Base-by-base conservation (phyloP, 2,113 vertebrate species). In the Cyphomyrus plagiostoma region DNA sequence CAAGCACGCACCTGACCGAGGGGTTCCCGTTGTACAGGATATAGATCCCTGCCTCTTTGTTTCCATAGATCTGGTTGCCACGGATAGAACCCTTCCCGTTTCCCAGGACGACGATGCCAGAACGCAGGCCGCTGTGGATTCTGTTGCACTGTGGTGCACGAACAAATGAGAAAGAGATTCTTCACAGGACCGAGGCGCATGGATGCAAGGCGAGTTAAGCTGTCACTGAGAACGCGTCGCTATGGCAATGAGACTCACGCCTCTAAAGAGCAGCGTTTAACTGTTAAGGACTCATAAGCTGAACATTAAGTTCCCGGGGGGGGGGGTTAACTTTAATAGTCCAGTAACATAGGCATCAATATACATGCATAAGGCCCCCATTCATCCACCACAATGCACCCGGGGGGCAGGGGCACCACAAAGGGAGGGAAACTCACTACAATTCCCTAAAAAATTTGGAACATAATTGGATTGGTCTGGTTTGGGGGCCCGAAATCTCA, bases 11-110 rank as follows among this genome's bases (percentile, higher is more conserved):
- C 97, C 97, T 97, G 94, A 98, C 98, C 7, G 98, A 90, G 30
- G 97, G 98, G 92, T 98, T 98, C 90, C 97, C 97, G 0, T 97
- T 97, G 93, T 97, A 97, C 87, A 98, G 95, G 93, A 98, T 97
- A 92, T 98, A 98, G 92, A 98, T 97, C 89, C 97, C 98, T 23
- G 97, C 97, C 91, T 99, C 97, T 93, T 98, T 98, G 95, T 99
- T 99, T 92, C 97, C 96, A 91, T 97, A 98, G 94, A 98, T 99
- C 91, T 95, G 96, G 95, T 98, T 98, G 94, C 97, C 98, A 89
- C 96, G 95, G 94, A 98, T 97, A 93, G 97, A 93, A 89, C 97
- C 97, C 95, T 96, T 98, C 88, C 97, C 97, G 58, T 97, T 98
- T 93, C 97, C 97, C 91, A 97, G 95, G 91, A 98, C 95, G 62